These are phyloP conservation scores for Lepidochitona cinerea DNA, from an alignment of 2,888 invertebrate genomes.

Conservation along the genomic window DNA sequence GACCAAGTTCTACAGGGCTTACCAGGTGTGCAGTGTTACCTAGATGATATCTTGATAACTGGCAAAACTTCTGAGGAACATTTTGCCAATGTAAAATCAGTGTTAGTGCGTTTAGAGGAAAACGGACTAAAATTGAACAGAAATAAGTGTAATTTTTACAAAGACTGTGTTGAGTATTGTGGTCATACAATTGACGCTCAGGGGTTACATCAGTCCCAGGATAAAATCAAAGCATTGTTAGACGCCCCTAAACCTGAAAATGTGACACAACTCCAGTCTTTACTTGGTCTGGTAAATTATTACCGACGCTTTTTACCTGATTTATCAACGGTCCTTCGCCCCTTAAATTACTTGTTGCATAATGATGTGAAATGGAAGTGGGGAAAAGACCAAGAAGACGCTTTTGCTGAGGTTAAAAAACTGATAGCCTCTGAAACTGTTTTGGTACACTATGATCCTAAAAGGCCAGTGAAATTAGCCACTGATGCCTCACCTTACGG, in stretches of 20 bases:
- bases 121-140: slow-evolving; percentile 5
- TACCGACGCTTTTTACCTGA: slow-evolving; percentile 14
- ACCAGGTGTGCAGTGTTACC: neutral
- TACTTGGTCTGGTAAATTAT: slow-evolving; percentile 16
- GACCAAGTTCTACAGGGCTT: neutral
- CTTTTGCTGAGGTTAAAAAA: slow-evolving; percentile 37
- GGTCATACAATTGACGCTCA: slow-evolving; percentile 31
- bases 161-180: slow-evolving; percentile 17
- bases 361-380: slow-evolving; percentile 25
- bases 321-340: slow-evolving; percentile 11
- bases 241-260: slow-evolving; percentile 15
- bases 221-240: slow-evolving; percentile 19
- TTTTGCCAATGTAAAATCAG: neutral
- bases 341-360: slow-evolving; percentile 16
- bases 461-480: slow-evolving; percentile 53
- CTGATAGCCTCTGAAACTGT: slow-evolving; percentile 32
- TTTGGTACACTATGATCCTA: slow-evolving; percentile 58
- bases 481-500: slow-evolving; percentile 67
- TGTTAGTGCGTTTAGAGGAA: neutral
- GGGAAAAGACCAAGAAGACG: slow-evolving; percentile 20
- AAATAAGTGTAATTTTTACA: slow-evolving; percentile 16
- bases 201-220: slow-evolving; percentile 21
- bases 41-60: neutral
- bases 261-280: slow-evolving; percentile 4
- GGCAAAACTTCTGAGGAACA: neutral